phyloP scores from a whole-genome alignment of 2,888 invertebrate genomes.

The Stictocephala bisonia region DNA sequence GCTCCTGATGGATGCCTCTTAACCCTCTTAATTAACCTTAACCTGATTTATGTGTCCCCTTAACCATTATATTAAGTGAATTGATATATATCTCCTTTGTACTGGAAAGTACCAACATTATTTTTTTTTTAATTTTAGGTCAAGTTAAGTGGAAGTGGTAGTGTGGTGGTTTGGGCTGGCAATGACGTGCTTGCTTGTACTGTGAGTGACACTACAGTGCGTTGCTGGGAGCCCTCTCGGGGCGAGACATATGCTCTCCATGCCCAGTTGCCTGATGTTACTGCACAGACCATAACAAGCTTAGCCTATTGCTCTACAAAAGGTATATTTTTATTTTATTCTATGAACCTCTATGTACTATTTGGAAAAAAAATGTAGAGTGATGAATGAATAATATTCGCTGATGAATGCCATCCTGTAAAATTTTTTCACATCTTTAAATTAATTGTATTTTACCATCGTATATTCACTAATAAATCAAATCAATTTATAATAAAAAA shows the following conservation, averaged over 20 bases:
- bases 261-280: slow-evolving; percentile 64
- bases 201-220: slow-evolving; percentile 80
- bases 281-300: slow-evolving; percentile 75
- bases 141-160: slow-evolving; percentile 73
- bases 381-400: neutral
- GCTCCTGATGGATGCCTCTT: no score
- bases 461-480: no score
- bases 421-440: no score
- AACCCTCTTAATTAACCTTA: no score
- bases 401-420: no score
- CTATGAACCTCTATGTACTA: neutral
- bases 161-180: slow-evolving; percentile 77
- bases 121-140: slow-evolving; percentile 68
- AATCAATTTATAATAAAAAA: no score
- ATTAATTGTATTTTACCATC: no score
- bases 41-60: no score
- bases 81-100: no score
- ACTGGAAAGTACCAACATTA: no score
- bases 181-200: slow-evolving; percentile 77
- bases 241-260: slow-evolving; percentile 91
- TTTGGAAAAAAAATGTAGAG: neutral
- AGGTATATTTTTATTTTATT: slow-evolving; percentile 62
- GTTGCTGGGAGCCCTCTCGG: slow-evolving; percentile 94
- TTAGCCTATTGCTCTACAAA: slow-evolving; percentile 76
- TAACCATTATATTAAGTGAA: no score